A percentile compares a stretch with the other conserved stretches of the same genome.
These are phyloP conservation scores for Daboia siamensis DNA, from an alignment of 2,113 vertebrate species.

Conservation along the genomic window DNA sequence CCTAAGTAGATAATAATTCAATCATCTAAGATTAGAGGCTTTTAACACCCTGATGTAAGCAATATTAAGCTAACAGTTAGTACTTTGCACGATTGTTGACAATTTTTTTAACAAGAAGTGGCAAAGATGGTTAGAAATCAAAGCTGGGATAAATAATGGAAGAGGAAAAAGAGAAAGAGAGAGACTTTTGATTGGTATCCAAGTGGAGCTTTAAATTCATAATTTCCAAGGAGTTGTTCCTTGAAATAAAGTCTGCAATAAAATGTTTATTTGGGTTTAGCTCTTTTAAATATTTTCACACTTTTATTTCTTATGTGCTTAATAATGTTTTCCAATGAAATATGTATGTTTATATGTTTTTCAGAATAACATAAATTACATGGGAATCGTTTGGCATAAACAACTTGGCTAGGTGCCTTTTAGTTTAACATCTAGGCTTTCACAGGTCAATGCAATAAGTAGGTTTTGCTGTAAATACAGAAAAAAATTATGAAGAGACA, in stretches of 20 bases:
- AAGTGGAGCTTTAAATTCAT: not conserved
- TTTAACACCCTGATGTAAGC: not conserved
- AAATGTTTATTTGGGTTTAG: not conserved
- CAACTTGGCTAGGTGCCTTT: not conserved
- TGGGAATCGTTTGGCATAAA: not conserved
- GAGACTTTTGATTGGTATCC: not conserved
- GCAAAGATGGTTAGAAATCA: not conserved
- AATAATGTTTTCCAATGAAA: not conserved
- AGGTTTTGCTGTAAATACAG: not conserved
- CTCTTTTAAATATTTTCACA: not conserved
- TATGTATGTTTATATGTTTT: not conserved
- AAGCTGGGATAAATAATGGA: not conserved
- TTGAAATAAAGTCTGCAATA: not conserved
- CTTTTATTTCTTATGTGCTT: not conserved
- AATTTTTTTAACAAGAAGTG: not conserved
- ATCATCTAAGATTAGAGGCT: too few species aligned
- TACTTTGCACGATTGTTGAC: not conserved
- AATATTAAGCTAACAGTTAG: not conserved
- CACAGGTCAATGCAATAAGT: not conserved
- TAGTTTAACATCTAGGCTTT: not conserved
- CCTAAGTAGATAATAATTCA: too few species aligned
- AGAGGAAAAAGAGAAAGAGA: not conserved
- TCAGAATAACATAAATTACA: not conserved
- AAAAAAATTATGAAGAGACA: not conserved
- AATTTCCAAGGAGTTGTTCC: not conserved